A percentile compares a stretch with the other conserved stretches of the same genome.
Conservation (phyloP, 1,140 invertebrate genomes). For the Dendroctonus ponderosae region DNA sequence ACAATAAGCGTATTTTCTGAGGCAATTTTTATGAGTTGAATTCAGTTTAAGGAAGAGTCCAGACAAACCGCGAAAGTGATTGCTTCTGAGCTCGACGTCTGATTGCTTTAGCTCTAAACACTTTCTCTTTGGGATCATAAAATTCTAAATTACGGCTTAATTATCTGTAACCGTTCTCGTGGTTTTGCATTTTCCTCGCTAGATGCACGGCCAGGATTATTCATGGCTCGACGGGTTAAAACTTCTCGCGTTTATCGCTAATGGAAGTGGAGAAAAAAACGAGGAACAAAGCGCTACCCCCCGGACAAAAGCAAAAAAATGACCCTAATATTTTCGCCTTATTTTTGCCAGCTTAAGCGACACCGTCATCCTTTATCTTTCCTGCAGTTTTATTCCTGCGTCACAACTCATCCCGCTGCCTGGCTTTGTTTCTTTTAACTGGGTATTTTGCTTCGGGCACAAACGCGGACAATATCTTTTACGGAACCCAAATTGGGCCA, state of each 20-base stretch:
- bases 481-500: neutral
- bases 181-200: too few relatives aligned
- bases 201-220: neutral
- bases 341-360: constrained; percentile 11
- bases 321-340: constrained; percentile 11
- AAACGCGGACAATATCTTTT: constrained; percentile 1
- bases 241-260: constrained; percentile 5
- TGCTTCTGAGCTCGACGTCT: neutral
- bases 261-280: constrained; percentile 6
- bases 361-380: constrained; percentile 6
- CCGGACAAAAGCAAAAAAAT: constrained; percentile 11
- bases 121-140: neutral
- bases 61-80: neutral
- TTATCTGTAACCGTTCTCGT: neutral
- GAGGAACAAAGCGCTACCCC: neutral
- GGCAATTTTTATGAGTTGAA: too few relatives aligned
- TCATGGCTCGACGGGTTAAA: neutral
- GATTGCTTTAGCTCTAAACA: neutral
- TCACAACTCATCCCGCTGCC: constrained; percentile 3
- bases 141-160: neutral
- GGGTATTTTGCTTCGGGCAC: constrained; percentile 2
- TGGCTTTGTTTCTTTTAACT: constrained; percentile 1
- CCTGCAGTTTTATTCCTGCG: constrained; percentile 3
- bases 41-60: too few relatives aligned
- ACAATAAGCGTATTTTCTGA: too few relatives aligned